Evolutionary conservation across 92 coral and sea anemone species (phyloP).

Genomic region (Siderastrea siderea): DNA sequence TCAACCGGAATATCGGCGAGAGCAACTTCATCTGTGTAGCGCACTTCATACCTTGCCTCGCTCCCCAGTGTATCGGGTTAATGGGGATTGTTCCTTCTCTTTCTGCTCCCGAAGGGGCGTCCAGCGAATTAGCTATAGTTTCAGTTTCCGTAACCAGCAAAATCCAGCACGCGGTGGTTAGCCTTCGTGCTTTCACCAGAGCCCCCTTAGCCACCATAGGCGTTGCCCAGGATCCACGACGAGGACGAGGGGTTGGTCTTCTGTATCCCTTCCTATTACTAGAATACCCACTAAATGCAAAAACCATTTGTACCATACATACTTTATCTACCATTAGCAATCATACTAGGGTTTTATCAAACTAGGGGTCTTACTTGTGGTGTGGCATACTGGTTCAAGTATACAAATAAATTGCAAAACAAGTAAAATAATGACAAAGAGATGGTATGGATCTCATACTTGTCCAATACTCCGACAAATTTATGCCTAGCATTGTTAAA

Average conservation of each 20-base stretch:
- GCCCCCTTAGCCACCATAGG: neutral
- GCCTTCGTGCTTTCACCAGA: neutral
- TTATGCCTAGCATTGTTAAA: too few species aligned
- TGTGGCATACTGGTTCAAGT: too few species aligned
- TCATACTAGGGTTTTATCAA: too few species aligned
- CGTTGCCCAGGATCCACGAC: slow-evolving; percentile 2
- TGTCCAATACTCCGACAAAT: too few species aligned
- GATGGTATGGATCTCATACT: too few species aligned
- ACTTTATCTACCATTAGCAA: too few species aligned
- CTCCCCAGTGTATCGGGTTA: neutral
- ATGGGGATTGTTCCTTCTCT: neutral
- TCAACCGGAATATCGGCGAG: neutral
- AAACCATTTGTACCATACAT: too few species aligned
- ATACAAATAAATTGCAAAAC: too few species aligned
- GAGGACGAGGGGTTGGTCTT: neutral
- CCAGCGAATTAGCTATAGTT: neutral
- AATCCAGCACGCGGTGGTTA: neutral
- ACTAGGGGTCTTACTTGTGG: too few species aligned
- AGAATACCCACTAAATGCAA: too few species aligned
- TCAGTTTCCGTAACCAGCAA: neutral
- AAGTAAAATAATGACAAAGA: too few species aligned
- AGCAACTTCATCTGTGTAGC: neutral
- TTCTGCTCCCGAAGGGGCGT: neutral
- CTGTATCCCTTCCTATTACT: too few species aligned
- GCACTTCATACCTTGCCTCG: neutral